Evolutionary conservation across 2,888 invertebrate species (phyloP), one percentile per base, ranked within the genome.

Genomic region (Pardosa pseudoannulata): DNA sequence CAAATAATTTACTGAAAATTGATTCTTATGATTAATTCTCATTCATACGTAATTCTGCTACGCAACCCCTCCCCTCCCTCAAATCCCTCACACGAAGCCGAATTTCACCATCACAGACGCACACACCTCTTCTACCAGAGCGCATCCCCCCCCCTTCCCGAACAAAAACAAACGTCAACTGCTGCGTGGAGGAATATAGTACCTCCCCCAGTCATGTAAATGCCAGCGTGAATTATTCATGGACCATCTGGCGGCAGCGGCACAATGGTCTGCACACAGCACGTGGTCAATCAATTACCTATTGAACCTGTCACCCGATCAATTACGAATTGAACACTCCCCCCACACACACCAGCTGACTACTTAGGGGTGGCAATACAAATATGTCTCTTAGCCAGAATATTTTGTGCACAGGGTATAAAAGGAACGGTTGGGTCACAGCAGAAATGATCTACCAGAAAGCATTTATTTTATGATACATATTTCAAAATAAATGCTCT

Each of bases 301-400:
- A 87, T 87, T 80, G 86, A 80, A 87, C 86, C 80, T 87, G 86
- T 87, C 86, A 87, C 79, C 79, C 68, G 86, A 87, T 87, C 86
- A 87, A 87, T 87, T 87, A 87, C 86, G 78, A 73, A 87, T 87
- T 87, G 86, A 87, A 85, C 79, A 79, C 85, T 46, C 56, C 56
- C 23, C 56, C 56, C 36, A 7, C 36, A 72, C 79, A 72, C 72
- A 72, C 72, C 83, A 83, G 83, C 83, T 83, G 83, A 81, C 74
- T 67, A 65, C 76, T 76, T 50, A 29, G 56, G 56, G 68, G 78
- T 5, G 65, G 65, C 56, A 56, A 56, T 23, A 56, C 23, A 56
- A 56, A 56, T 56, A 56, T 56, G 56, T 56, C 19, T 46, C 16
- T 46, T 23, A 3, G 3, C 23, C 56, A 23, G 23, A 23, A 23